Percentiles rank a stretch among this genome's conserved stretches.
These are phyloP conservation scores for Drosophila obscura DNA, from an alignment of 1,140 invertebrate genomes.

Conservation along the genomic window DNA sequence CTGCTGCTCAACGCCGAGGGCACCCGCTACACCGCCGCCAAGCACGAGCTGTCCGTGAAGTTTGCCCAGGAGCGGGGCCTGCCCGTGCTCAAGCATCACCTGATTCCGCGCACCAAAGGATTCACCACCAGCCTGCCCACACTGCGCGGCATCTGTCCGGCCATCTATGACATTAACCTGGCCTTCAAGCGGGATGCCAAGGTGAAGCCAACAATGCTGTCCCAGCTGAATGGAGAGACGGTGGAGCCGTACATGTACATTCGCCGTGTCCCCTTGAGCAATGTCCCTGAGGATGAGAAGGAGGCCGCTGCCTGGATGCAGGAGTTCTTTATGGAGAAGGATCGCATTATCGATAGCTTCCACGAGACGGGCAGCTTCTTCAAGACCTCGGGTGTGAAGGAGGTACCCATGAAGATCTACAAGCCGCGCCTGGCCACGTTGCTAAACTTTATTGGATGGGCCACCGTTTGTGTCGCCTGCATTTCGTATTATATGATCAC, in stretches of 20 bases:
- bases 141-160: slow-evolving; percentile 90
- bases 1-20: slow-evolving; percentile 96
- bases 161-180: slow-evolving; percentile 93
- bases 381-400: slow-evolving; percentile 88
- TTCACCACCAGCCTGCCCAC: slow-evolving; percentile 91
- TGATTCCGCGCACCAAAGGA: slow-evolving; percentile 96
- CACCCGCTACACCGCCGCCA: slow-evolving; percentile 94
- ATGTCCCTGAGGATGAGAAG: slow-evolving; percentile 91
- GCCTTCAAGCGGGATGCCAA: slow-evolving; percentile 88
- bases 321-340: slow-evolving; percentile 86
- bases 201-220: slow-evolving; percentile 90
- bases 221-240: slow-evolving; percentile 90
- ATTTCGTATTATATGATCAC: slow-evolving; percentile 89
- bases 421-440: slow-evolving; percentile 87
- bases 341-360: slow-evolving; percentile 92
- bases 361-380: slow-evolving; percentile 93
- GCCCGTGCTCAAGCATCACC: slow-evolving; percentile 93
- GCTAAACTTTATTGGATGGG: slow-evolving; percentile 89
- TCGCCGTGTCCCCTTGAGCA: slow-evolving; percentile 91
- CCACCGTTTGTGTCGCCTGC: slow-evolving; percentile 87
- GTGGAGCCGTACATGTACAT: slow-evolving; percentile 91
- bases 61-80: slow-evolving; percentile 94
- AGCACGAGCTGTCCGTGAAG: slow-evolving; percentile 93
- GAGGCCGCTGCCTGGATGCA: slow-evolving; percentile 92
- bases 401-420: slow-evolving; percentile 86